Evolutionary conservation across 2,888 invertebrate genomes (phyloP).

Genomic region (Pedicia rivosa): DNA sequence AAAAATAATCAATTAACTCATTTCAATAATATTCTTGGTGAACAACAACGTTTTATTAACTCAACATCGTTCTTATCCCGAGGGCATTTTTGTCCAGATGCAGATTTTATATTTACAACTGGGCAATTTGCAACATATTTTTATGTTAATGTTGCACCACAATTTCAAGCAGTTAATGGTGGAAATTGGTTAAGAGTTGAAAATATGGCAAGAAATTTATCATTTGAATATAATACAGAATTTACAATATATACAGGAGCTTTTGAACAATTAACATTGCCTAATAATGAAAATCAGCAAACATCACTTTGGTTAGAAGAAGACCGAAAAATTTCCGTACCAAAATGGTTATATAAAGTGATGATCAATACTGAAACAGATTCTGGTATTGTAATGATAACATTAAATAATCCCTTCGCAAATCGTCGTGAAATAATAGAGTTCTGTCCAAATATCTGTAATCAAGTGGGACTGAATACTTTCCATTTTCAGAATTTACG

Average conservation of each 20-base stretch:
- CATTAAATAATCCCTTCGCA: conserved; percentile 33
- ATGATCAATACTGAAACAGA: conserved; percentile 25
- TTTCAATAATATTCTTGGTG: conserved; percentile 19
- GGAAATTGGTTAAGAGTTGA: conserved; percentile 34
- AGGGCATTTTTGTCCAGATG: conserved; percentile 34
- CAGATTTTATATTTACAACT: conserved; percentile 30
- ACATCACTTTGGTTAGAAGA: conserved; percentile 18
- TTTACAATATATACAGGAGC: conserved; percentile 30
- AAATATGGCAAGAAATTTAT: conserved; percentile 23
- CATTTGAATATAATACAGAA: conserved; percentile 19
- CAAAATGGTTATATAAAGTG: conserved; percentile 33
- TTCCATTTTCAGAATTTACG: conserved; percentile 11
- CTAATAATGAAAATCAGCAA: conserved; percentile 14
- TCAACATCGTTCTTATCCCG: conserved; percentile 24
- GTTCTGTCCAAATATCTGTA: conserved; percentile 17
- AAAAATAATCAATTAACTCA: conserved; percentile 19
- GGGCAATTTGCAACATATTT: conserved; percentile 33
- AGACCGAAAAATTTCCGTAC: conserved; percentile 26
- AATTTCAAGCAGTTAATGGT: conserved; percentile 32
- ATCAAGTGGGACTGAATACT: conserved; percentile 11
- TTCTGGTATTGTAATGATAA: conserved; percentile 33
- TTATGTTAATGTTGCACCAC: conserved; percentile 32
- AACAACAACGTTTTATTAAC: conserved; percentile 20
- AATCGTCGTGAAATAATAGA: conserved; percentile 9
- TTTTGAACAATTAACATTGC: conserved; percentile 24